Conservation (phyloP, 2,797 vertebrate species). For the Anguilla marmorata region DNA sequence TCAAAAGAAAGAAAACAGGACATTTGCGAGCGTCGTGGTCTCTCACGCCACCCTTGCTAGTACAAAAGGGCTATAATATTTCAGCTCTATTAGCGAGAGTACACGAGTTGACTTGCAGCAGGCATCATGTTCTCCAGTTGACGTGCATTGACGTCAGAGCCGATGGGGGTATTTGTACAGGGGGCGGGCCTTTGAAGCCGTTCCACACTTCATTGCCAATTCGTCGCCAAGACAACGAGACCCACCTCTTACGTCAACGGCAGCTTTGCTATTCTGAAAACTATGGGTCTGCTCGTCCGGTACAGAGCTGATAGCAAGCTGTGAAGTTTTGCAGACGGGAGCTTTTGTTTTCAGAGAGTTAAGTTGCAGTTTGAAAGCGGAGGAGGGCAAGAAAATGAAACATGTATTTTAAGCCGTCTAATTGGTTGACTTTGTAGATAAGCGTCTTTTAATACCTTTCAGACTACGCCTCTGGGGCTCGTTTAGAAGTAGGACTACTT, state of each 20-base stretch:
- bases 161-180: constrained; percentile 50
- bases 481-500: background rate
- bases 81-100: constrained; percentile 34
- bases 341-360: background rate
- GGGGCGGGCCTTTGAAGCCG: constrained; percentile 50
- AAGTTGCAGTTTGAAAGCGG: background rate
- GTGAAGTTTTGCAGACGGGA: constrained; percentile 7
- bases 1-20: background rate
- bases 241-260: constrained; percentile 63
- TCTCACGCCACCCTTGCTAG: constrained; percentile 21
- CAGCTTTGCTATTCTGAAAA: constrained; percentile 57
- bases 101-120: constrained; percentile 36
- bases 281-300: constrained; percentile 40
- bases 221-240: constrained; percentile 73
- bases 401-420: background rate
- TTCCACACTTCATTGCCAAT: constrained; percentile 52
- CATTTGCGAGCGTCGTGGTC: constrained; percentile 20
- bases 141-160: constrained; percentile 71
- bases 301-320: background rate
- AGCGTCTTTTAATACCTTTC: background rate
- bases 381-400: background rate
- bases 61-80: constrained; percentile 40
- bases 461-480: background rate
- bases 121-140: constrained; percentile 57
- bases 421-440: background rate